These are phyloP conservation scores for Entomyzon cyanotis DNA, from an alignment of 2,113 vertebrate genomes.

Conservation along the genomic window DNA sequence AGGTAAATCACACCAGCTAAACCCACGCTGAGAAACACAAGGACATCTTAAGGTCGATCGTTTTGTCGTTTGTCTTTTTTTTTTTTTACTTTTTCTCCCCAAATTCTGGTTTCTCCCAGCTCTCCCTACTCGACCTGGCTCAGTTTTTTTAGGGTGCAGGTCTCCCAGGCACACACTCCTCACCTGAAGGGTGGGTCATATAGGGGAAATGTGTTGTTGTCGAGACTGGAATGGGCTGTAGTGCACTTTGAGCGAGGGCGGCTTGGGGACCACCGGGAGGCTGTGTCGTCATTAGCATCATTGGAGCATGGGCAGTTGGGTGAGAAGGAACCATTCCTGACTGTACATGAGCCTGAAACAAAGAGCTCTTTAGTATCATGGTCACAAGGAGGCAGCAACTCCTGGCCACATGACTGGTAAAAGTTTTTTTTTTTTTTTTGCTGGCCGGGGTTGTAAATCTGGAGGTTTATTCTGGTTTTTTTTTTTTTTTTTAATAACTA, in stretches of 20 bases:
- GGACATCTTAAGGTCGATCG: conserved; percentile 8
- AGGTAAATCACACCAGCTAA: not conserved
- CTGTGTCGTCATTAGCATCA: conserved; percentile 99
- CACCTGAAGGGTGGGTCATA: conserved; percentile 88
- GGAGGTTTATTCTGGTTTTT: not conserved
- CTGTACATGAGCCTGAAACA: conserved; percentile 97
- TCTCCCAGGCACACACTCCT: conserved; percentile 80
- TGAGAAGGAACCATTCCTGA: conserved; percentile 95
- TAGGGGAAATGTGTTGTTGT: conserved; percentile 87
- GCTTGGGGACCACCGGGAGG: conserved; percentile 93
- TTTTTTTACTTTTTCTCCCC: not conserved
- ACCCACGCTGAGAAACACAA: not conserved
- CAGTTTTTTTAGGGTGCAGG: conserved; percentile 58
- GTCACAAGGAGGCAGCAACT: conserved; percentile 54
- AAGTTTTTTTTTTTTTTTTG: not conserved
- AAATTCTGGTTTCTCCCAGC: not conserved
- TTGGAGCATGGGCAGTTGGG: conserved; percentile 89
- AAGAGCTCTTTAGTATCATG: conserved; percentile 76
- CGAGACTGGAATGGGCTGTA: conserved; percentile 94
- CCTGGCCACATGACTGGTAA: conserved; percentile 38
- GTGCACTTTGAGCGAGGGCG: conserved; percentile 89
- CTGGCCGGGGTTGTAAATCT: conserved; percentile 15
- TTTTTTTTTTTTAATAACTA: not conserved
- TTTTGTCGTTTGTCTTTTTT: too few relatives aligned
- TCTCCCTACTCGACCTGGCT: conserved; percentile 42